A percentile compares a stretch with the other conserved stretches of the same genome.
Conservation (phyloP, 2,888 invertebrate species). For the Choristoneura rosaceana region DNA sequence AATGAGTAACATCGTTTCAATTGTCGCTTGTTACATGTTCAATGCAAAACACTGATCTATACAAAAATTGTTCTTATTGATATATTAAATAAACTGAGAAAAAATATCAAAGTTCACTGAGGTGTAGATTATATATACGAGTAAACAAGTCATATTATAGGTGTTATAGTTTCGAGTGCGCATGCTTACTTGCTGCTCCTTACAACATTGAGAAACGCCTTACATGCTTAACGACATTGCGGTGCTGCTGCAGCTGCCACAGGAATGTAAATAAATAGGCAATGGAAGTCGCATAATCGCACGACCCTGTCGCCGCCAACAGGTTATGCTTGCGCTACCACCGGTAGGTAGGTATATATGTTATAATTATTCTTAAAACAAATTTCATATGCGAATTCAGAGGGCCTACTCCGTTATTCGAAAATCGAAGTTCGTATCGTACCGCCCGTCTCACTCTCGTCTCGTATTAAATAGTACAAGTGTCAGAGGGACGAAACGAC, state of each 20-base stretch:
- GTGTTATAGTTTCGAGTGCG: background rate
- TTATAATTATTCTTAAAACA: too few species aligned
- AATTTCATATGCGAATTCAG: too few species aligned
- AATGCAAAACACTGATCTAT: background rate
- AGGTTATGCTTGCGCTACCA: too few species aligned
- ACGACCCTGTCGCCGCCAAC: too few species aligned
- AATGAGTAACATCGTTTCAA: constrained; percentile 7
- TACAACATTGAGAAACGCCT: background rate
- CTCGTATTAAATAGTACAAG: too few species aligned
- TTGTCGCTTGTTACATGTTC: background rate
- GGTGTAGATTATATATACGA: background rate
- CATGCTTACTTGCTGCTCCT: background rate
- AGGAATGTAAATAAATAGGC: too few species aligned
- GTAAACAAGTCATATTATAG: background rate
- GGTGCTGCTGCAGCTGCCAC: background rate
- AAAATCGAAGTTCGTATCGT: too few species aligned
- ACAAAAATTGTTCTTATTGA: background rate
- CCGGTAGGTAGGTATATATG: too few species aligned
- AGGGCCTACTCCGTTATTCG: too few species aligned
- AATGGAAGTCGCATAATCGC: too few species aligned
- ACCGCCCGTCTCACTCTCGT: too few species aligned
- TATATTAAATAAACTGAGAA: background rate
- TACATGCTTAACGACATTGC: background rate
- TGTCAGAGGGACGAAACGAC: too few species aligned
- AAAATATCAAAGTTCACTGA: background rate